Evolutionary conservation across 64 coral and sea anemone genomes (phyloP), one percentile per base, ranked within the genome.

Genomic region (Trachythela sp.): DNA sequence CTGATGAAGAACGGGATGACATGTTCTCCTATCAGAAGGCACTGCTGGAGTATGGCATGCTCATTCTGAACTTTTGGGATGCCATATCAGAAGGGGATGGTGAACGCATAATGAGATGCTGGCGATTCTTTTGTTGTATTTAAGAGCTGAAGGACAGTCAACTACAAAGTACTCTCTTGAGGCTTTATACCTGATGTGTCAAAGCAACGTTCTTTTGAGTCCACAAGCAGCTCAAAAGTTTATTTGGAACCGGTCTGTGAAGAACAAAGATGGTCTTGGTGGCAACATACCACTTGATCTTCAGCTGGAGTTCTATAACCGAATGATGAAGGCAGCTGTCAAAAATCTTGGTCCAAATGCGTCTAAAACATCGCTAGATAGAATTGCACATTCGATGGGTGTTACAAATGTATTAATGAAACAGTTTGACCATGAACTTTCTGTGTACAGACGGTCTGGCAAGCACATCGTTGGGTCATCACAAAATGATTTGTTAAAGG

Each of bases 261-360:
- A 39, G 59, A 67, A 83, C 34, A 94, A 86, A 52, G 59, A 54
- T 54, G 93, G 89, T 50, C 49, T 71, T 48, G 86, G 93, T 13
- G 54, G 85, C 84, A 94, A 94, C 76, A 94, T 94, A 87, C 89
- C 93, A n/a, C 86, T 94, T 32, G 93, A 94, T 83, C 90, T 94
- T 35, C 86, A 88, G 14, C 86, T 94, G 18, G 93, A 91, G 54
- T 94, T 91, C 39, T 88, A 72, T 84, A 89, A 94, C 85, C 34
- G 83, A 58, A 43, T 89, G 39, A 56, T 91, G 56, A 94, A 94
- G 86, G 93, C 83, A 86, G 89, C 85, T n/a, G 87, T 85, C 0
- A 89, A 54, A 67, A 94, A 94, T 31, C 49, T 94, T 45, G 93
- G 93, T 38, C 89, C 93, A 18, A 94, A 94, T 94, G 90, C 90